phyloP scores from a whole-genome alignment of 2,888 invertebrate species.

The Perithous albicinctus region DNA sequence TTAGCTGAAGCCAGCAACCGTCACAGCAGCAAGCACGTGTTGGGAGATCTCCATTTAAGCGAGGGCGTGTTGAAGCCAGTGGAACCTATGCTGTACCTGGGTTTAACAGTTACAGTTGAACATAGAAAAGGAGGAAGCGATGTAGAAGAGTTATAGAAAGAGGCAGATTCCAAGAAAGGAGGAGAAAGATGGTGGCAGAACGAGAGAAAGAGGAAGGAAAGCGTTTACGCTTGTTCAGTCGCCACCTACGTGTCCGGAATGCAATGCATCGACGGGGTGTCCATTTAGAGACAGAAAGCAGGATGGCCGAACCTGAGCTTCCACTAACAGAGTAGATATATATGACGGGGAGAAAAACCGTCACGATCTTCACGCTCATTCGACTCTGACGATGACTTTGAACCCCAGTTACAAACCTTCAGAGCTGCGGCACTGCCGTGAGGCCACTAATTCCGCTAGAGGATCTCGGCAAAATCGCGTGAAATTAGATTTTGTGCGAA shows the following conservation, averaged over 20 bases:
- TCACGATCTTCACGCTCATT: conserved; percentile 49
- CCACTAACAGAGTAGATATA: conserved; percentile 31
- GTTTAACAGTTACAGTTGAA: conserved; percentile 16
- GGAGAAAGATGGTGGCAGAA: conserved; percentile 22
- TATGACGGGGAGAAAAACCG: conserved; percentile 27
- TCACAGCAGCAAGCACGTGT: not conserved
- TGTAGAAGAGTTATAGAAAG: conserved; percentile 15
- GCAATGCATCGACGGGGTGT: conserved; percentile 29
- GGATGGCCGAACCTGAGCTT: conserved; percentile 8
- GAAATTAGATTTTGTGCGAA: conserved; percentile 29
- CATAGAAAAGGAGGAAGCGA: conserved; percentile 5
- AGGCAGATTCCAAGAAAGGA: conserved; percentile 17
- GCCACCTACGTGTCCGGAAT: conserved; percentile 72
- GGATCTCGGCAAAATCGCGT: conserved; percentile 26
- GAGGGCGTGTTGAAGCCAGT: conserved; percentile 11
- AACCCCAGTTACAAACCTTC: conserved; percentile 38
- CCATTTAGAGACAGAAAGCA: conserved; percentile 20
- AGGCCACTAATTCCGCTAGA: conserved; percentile 56
- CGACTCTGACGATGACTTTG: conserved; percentile 51
- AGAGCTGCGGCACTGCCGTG: conserved; percentile 25
- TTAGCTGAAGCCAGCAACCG: not conserved
- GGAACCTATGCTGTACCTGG: not conserved
- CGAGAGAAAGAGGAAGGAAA: conserved; percentile 49
- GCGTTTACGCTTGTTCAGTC: conserved; percentile 70
- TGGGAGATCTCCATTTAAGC: conserved; percentile 33